Evolutionary conservation across 2,113 vertebrate species (phyloP), one percentile per base, ranked within the genome.

Genomic region (Poeciliopsis turrubarensis): DNA sequence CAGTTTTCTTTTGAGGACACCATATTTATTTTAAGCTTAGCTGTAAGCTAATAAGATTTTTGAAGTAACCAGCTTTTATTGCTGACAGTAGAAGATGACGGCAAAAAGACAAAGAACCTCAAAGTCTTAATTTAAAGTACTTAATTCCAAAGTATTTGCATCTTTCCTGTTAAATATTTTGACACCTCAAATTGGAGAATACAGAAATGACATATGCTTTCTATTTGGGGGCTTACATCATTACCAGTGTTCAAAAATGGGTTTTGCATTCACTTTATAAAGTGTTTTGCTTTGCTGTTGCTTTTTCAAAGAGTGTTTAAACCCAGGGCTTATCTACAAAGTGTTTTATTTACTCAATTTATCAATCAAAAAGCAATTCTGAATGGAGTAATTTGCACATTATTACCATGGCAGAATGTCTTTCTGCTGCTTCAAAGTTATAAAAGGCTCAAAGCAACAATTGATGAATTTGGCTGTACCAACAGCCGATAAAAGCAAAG

Each of bases 271-370:
- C 78, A 70, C 44, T 47, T 47, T 47, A 5, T 19, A 47, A 19
- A 19, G 17, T 5, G 57, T 79, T 86, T 87, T 84, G 83, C 80
- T 77, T 79, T 78, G 82, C 77, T 81, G 81, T 89, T 3, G 82
- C 77, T 81, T 83, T 89, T 3, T 29, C 75, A 84, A 80, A 89
- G 80, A 86, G 66, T 68, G 72, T 82, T 83, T 76, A 86, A 80
- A 92, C 82, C 68, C 79, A 39, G 29, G 60, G 76, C 79, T 91
- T 91, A 91, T 91, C 91, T 89, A 81, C 90, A 90, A 89, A 92
- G 87, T 90, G 91, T 88, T 90, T 87, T 84, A 89, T 89, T 87
- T 86, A 78, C 73, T 83, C 83, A 64, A 88, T 89, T 90, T 90
- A 66, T 87, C 78, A 77, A 87, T 90, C 77, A 90, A 89, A 89